These are phyloP conservation scores for Caenorhabditis remanei DNA, from an alignment of 1,140 invertebrate species.

Conservation along the genomic window DNA sequence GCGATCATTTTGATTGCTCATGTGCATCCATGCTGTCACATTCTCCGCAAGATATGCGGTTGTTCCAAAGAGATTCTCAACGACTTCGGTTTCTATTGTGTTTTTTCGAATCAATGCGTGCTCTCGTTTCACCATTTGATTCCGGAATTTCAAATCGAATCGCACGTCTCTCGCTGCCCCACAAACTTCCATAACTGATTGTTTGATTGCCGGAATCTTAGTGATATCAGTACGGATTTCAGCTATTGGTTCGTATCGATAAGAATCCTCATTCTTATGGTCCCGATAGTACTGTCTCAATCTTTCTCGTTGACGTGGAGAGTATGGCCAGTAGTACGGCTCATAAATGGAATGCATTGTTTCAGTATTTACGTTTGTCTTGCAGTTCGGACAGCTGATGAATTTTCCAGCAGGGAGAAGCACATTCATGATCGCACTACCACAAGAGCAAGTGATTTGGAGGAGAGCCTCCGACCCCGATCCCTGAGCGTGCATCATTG, in stretches of 20 bases:
- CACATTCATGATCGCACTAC: background rate
- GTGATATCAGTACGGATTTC: background rate
- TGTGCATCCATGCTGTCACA: conserved; percentile 46
- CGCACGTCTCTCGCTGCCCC: conserved; percentile 17
- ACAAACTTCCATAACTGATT: conserved; percentile 3
- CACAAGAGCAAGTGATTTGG: conserved; percentile 13
- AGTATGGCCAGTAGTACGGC: background rate
- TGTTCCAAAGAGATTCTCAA: conserved; percentile 17
- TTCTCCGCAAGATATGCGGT: background rate
- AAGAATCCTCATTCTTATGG: background rate
- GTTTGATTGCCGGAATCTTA: background rate
- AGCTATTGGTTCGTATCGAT: background rate
- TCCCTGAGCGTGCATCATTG: conserved; percentile 26
- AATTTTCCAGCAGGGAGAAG: background rate
- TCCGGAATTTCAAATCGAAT: conserved; percentile 41
- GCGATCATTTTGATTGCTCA: background rate
- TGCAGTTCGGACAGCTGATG: background rate
- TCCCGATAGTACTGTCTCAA: too few species aligned
- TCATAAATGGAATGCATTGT: background rate
- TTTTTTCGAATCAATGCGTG: background rate
- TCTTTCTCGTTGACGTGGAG: background rate
- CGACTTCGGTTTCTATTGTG: background rate
- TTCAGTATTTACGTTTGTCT: background rate
- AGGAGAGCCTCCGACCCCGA: conserved; percentile 1
- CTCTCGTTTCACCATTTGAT: background rate